Base-by-base conservation (phyloP, 2,797 vertebrate species). In the Rhincodon typus region DNA sequence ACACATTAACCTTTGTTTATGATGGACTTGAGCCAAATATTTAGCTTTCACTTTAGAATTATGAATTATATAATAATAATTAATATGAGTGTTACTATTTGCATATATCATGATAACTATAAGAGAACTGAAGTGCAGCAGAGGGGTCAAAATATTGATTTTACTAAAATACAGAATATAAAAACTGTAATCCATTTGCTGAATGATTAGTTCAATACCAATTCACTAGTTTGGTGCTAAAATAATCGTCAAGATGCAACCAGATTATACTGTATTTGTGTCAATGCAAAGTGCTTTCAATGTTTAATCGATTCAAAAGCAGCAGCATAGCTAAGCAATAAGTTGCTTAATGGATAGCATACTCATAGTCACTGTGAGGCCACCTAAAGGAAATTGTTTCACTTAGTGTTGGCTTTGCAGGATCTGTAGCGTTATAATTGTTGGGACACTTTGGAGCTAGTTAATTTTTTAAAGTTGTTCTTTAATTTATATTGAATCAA, bases 31-130 rank as follows among this genome's bases (percentile, higher is more conserved):
- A 77, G 27, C 94, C 70, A 53, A 4, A 21, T 53, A 15, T 95
- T 77, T 53, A 34, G 27, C 42, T 77, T 94, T 95, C 42, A 95
- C 70, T 27, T 46, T 34, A 94, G 93, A 72, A 94, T 72, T 72
- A 50, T 94, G 50, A 74, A 74, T 94, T 94, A 25, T 53, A 70
- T 72, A 95, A 53, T 94, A 70, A 94, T 95, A 95, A 94, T 72
- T 94, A 95, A 72, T 66, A 66, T 91, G 62, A 91, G 50, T 95
- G 94, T 30, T 77, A 67, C 27, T 23, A 72, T 95, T 95, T 72
- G 46, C 94, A 77, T 74, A 42, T 74, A 53, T 77, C 46, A 53
- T 46, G 30, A 72, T 74, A 95, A 66, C 57, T 30, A 15, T 34
- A 5, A 19, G 88, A 91, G 88, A 53, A 53, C 50, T 77, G 42